Evolutionary conservation across 1,140 invertebrate species (phyloP), one percentile per base, ranked within the genome.

Genomic region (Agrilus planipennis): DNA sequence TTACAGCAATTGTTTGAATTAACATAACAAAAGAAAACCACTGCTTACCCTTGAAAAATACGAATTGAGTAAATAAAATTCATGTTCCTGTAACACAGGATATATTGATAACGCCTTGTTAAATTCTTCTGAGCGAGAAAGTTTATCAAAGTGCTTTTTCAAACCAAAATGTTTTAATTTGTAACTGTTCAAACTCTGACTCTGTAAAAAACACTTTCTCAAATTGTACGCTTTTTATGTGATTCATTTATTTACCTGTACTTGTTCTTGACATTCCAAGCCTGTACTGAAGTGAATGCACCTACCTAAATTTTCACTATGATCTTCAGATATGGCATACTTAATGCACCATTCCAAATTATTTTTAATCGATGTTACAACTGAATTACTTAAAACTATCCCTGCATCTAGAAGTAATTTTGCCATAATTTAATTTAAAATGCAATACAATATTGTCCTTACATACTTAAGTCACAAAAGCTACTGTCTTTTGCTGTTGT

Each of bases 291-390:
- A 78, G 14, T 79, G 61, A 20, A 89, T 73, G 59, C 88, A 92
- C 46, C 79, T 68, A 12, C 86, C 88, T 47, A 92, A 69, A 65
- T 89, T 89, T 52, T 86, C 73, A 57, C 81, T 81, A 54, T 85
- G 78, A 42, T 75, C 76, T 34, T 77, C 73, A 2, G 82, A 84
- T 52, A 79, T 80, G 2, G 81, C 77, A 61, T 87, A 89, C 35
- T 78, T 77, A 1, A 86, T 79, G 65, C 89, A 92, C 77, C 84
- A 89, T 52, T 89, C 84, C 41, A 90, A 62, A 58, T 82, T 75
- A 19, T 63, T 63, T 47, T 79, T 74, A 41, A 90, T 70, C 53
- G 78, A 76, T 30, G 71, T 71, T 44, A 90, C 60, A 4, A 90
- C 69, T 10, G 78, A 81, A 62, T 85, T 83, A 48, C 81, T 85